Percentiles rank a stretch among this genome's conserved stretches.
These are phyloP conservation scores for Lophura swinhoii DNA, from an alignment of 2,797 vertebrate species.

Conservation along the genomic window DNA sequence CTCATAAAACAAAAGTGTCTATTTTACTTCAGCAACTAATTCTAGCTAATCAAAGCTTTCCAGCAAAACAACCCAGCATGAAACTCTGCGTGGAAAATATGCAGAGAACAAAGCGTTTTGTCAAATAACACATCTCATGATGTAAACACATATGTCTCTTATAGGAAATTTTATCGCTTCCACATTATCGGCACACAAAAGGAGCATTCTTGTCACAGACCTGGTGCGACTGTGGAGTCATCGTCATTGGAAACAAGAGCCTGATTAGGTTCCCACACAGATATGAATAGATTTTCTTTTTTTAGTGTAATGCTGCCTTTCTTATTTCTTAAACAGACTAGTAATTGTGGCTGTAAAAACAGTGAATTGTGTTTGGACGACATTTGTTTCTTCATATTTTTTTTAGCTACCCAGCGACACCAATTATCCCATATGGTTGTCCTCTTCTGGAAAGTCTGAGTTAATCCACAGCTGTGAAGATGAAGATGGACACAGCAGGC, in stretches of 20 bases:
- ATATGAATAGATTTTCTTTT: conserved; percentile 90
- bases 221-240: conserved; percentile 88
- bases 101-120: conserved; percentile 91
- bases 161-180: conserved; percentile 93
- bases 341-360: conserved; percentile 88
- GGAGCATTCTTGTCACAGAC: conserved; percentile 90
- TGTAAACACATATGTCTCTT: conserved; percentile 85
- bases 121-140: conserved; percentile 86
- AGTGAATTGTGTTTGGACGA: conserved; percentile 78
- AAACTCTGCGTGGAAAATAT: conserved; percentile 81
- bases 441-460: conserved; percentile 82
- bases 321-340: conserved; percentile 88
- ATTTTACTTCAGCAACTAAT: conserved; percentile 83
- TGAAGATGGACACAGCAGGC: conserved; percentile 81
- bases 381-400: conserved; percentile 78
- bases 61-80: conserved; percentile 81
- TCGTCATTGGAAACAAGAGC: conserved; percentile 93
- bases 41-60: conserved; percentile 84
- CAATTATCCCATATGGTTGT: conserved; percentile 81
- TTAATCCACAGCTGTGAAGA: conserved; percentile 84
- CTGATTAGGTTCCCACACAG: conserved; percentile 97
- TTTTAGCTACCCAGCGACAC: conserved; percentile 73
- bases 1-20: conserved; percentile 82
- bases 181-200: conserved; percentile 90
- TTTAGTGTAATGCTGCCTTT: conserved; percentile 79